Conservation (phyloP, 2,113 vertebrate species). For the Microtus ochrogaster region DNA sequence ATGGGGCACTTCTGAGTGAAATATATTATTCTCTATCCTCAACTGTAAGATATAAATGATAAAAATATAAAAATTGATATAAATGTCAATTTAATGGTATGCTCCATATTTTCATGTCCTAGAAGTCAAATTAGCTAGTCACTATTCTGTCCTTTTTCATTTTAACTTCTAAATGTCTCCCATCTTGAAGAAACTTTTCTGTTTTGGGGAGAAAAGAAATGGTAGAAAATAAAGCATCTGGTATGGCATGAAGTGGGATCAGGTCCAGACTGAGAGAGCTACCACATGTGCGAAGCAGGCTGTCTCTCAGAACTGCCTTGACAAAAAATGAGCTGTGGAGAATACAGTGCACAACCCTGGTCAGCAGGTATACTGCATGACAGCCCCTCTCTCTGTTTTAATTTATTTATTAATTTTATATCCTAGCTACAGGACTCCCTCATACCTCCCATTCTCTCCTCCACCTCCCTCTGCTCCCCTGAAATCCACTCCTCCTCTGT, state of each 20-base stretch:
- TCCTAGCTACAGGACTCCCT: background rate
- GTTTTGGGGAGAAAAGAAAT: background rate
- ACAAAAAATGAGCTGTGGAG: background rate
- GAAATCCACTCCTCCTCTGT: background rate
- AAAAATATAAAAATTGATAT: background rate
- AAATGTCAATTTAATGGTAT: background rate
- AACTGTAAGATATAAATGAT: background rate
- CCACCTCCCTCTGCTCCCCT: background rate
- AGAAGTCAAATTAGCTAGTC: background rate
- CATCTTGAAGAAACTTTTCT: background rate
- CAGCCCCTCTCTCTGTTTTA: no score
- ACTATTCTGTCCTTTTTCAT: background rate
- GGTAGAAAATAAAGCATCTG: background rate
- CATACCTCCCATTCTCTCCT: background rate
- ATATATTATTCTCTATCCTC: background rate
- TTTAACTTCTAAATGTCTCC: background rate
- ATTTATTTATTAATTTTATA: background rate
- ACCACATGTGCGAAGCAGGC: background rate
- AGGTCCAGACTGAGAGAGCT: background rate
- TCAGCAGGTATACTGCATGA: rapidly evolving
- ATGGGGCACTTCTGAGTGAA: background rate
- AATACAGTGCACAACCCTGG: background rate
- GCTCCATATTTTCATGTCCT: background rate
- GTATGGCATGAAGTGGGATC: background rate
- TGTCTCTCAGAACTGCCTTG: background rate